These are phyloP conservation scores for Dipus sagitta DNA, from an alignment of 2,797 vertebrate species.

Conservation along the genomic window DNA sequence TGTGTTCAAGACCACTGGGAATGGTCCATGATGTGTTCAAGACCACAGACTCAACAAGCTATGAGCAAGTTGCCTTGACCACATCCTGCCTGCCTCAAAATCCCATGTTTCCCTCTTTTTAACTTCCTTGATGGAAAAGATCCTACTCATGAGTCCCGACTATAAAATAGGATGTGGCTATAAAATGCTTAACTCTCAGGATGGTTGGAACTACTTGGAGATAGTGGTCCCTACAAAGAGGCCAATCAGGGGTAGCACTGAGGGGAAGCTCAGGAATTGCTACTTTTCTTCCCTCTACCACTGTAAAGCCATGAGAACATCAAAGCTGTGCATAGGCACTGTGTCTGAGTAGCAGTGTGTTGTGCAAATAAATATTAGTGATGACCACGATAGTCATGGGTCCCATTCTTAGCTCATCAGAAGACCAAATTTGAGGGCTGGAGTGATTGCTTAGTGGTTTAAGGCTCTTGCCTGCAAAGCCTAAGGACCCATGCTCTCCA, in stretches of 20 bases:
- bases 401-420: neutral
- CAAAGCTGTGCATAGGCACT: rapidly evolving
- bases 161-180: neutral
- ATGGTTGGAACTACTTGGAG: neutral
- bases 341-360: neutral
- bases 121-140: neutral
- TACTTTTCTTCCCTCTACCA: neutral
- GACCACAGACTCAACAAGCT: neutral
- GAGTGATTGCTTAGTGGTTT: too few species aligned
- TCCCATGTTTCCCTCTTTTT: neutral
- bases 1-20: neutral
- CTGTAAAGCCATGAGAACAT: neutral
- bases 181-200: neutral
- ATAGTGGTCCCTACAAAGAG: neutral
- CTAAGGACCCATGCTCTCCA: too few species aligned
- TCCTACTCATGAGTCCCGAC: neutral
- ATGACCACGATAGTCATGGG: neutral
- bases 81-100: neutral
- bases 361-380: neutral
- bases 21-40: neutral
- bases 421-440: neutral
- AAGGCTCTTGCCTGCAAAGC: too few species aligned
- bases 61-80: neutral
- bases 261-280: neutral
- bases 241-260: neutral